Evolutionary conservation across 2,797 vertebrate species (phyloP), one percentile per base, ranked within the genome.

Genomic region (Catharus ustulatus): DNA sequence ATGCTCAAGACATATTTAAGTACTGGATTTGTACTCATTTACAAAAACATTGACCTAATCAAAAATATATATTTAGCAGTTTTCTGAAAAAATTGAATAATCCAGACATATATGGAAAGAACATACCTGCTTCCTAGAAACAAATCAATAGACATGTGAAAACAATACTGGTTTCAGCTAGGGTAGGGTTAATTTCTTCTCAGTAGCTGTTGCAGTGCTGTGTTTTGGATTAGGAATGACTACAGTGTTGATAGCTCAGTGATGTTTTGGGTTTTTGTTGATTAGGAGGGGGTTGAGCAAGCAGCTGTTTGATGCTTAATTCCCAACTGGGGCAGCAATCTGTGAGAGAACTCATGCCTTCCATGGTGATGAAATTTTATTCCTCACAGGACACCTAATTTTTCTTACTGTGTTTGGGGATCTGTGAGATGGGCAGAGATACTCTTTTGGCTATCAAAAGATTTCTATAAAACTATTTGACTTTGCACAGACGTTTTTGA

Each of bases 261-360:
- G 23, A 36, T 36, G 15, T 26, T 74, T 81, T 32, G 30, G 19
- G 6, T 0, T n/a, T 69, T 69, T 69, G 27, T 23, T 76, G 49
- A 29, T 7, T 61, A 29, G 5, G 38, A 59, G 38, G 11, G 19
- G 3, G 10, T 59, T 52, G n/a, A 67, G 15, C 18, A 76, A 76
- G 34, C n/a, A 85, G 29, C 29, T 46, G 4, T 76, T 51, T 61
- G 11, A 34, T 69, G 29, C 34, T 46, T 24, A 46, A 54, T 61
- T 68, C 24, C n/a, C 46, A 68, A 13, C 24, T 54, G n/a, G n/a
- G 4, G 30, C 0, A 0, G 20, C 2, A 68, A 68, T 7, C 27
- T 40, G 16, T 63, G 11, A 71, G 9, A 51, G 9, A 57, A 29
- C 4, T 51, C 36, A 12, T 51, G 26, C 13, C 15, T 55, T 74